A percentile compares a stretch with the other conserved stretches of the same genome.
Conservation (phyloP, 2,113 vertebrate species). For the Eclectus roratus region DNA sequence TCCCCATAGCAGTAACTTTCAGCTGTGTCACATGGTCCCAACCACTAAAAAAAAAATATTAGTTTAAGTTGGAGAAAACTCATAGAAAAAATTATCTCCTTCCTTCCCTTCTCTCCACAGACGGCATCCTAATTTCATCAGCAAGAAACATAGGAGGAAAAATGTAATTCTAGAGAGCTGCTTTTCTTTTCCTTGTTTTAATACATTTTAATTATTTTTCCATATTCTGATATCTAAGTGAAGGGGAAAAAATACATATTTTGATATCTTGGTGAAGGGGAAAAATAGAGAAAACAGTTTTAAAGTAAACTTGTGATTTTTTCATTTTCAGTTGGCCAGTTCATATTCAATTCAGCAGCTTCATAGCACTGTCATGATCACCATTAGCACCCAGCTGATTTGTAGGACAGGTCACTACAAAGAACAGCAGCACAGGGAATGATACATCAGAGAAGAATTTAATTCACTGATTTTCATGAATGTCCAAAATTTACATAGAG, state of each 20-base stretch:
- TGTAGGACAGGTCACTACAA: neutral
- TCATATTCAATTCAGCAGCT: neutral
- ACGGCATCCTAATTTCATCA: neutral
- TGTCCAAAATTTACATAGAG: neutral
- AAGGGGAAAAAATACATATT: neutral
- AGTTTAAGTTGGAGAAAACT: neutral
- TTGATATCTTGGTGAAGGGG: neutral
- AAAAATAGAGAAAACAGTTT: neutral
- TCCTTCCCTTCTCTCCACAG: neutral
- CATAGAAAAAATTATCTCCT: neutral
- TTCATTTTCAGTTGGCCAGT: neutral
- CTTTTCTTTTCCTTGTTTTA: neutral
- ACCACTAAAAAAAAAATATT: neutral
- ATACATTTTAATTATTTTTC: neutral
- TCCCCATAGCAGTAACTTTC: neutral
- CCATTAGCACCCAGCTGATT: neutral
- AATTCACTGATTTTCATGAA: neutral
- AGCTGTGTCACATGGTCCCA: neutral
- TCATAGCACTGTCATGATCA: too few species aligned
- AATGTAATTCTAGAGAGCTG: neutral
- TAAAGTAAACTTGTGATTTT: neutral
- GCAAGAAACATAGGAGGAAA: neutral
- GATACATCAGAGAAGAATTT: neutral
- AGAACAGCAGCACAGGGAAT: neutral
- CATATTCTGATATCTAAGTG: neutral